A percentile compares a stretch with the other conserved stretches of the same genome.
phyloP scores from a whole-genome alignment of 2,797 vertebrate genomes.

The Hafferia zeledoni region DNA sequence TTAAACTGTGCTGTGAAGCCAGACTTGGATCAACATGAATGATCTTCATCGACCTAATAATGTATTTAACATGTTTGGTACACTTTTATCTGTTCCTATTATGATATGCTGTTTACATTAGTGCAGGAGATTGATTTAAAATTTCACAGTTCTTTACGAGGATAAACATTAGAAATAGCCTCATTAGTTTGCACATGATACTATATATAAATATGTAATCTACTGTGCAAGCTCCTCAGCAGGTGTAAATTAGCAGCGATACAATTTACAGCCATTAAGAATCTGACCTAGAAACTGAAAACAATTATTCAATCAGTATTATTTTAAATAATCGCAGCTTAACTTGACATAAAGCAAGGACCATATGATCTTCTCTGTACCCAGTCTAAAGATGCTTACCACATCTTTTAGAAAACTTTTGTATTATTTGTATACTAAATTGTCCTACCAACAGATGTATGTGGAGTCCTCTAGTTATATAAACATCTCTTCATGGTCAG shows the following conservation, averaged over 20 bases:
- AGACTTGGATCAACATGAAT: constrained; percentile 80
- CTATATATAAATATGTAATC: neutral
- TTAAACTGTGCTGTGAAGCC: constrained; percentile 74
- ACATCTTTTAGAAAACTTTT: neutral
- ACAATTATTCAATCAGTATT: neutral
- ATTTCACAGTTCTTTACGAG: constrained; percentile 16
- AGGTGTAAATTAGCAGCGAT: neutral
- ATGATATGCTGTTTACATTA: constrained; percentile 31
- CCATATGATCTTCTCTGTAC: neutral
- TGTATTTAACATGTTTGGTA: constrained; percentile 72
- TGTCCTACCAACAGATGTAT: neutral
- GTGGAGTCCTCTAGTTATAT: neutral
- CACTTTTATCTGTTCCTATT: constrained; percentile 56
- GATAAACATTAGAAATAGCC: constrained; percentile 29
- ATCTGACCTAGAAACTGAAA: neutral
- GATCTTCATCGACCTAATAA: constrained; percentile 80
- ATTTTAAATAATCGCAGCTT: neutral
- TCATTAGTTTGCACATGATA: neutral
- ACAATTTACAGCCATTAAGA: neutral
- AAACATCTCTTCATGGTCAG: neutral
- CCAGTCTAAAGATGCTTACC: neutral
- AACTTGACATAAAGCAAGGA: neutral
- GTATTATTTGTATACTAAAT: neutral
- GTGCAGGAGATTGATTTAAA: constrained; percentile 57
- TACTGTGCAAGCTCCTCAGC: neutral